Conservation (phyloP, 2,888 invertebrate genomes). For the Phaonia tiefii region DNA sequence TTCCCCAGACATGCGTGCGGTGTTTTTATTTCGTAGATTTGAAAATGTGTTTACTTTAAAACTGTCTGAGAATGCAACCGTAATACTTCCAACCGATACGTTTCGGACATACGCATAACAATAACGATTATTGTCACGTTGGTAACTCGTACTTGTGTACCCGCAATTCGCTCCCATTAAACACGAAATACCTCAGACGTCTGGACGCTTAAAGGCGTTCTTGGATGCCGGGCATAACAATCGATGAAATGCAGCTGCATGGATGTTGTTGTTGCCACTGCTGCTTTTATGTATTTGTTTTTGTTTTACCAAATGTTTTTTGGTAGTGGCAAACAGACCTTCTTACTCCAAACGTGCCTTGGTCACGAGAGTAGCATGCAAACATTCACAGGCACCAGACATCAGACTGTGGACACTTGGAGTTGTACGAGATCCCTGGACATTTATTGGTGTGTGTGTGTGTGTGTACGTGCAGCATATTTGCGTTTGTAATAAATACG, state of each 20-base stretch:
- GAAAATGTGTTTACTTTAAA: not conserved
- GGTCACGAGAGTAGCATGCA: constrained; percentile 54
- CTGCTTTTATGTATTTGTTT: constrained; percentile 17
- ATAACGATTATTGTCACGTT: constrained; percentile 47
- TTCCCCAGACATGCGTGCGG: not conserved
- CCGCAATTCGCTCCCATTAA: not conserved
- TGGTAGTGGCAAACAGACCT: constrained; percentile 35
- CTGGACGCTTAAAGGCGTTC: constrained; percentile 61
- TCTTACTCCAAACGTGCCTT: constrained; percentile 51
- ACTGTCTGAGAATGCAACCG: constrained; percentile 33
- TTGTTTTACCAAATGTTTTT: constrained; percentile 13
- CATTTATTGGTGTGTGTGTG: constrained; percentile 12
- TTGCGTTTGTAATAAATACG: constrained; percentile 55
- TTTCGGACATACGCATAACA: constrained; percentile 16
- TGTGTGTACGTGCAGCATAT: constrained; percentile 54
- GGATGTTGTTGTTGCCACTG: constrained; percentile 20
- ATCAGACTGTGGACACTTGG: not conserved
- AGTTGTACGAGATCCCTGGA: not conserved
- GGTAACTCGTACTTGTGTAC: not conserved
- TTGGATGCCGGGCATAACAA: constrained; percentile 52
- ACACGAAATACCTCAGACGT: constrained; percentile 59
- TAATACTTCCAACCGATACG: not conserved
- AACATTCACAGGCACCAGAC: not conserved
- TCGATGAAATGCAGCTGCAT: constrained; percentile 61
- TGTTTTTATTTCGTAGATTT: constrained; percentile 3